Percentiles rank a stretch among this genome's conserved stretches.
These are phyloP conservation scores for Xanthorhoe designata DNA, from an alignment of 2,888 invertebrate genomes.

Conservation along the genomic window DNA sequence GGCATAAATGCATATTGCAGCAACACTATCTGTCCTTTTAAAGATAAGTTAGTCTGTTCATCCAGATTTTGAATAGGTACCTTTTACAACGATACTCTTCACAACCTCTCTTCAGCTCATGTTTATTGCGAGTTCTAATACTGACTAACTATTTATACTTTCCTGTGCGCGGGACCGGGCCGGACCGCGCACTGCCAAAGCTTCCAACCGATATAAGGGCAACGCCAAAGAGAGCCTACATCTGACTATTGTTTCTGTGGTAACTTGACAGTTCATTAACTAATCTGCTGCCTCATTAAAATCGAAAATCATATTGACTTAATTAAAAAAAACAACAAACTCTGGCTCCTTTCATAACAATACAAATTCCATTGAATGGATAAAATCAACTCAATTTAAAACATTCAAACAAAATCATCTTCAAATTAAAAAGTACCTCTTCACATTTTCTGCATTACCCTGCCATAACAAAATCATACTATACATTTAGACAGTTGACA, in stretches of 20 bases:
- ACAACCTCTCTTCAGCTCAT: slow-evolving; percentile 82
- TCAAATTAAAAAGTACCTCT: slow-evolving; percentile 83
- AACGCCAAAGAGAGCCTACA: slow-evolving; percentile 81
- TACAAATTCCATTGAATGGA: slow-evolving; percentile 83
- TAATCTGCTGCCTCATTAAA: slow-evolving; percentile 81
- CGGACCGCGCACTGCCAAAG: slow-evolving; percentile 50
- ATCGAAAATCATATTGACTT: slow-evolving; percentile 80
- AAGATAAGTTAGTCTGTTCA: slow-evolving; percentile 80
- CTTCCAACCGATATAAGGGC: slow-evolving; percentile 62
- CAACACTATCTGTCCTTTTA: slow-evolving; percentile 72
- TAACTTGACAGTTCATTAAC: slow-evolving; percentile 80
- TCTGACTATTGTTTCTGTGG: slow-evolving; percentile 81
- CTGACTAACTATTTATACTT: slow-evolving; percentile 64
- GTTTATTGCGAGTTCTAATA: slow-evolving; percentile 74
- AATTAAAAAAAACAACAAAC: slow-evolving; percentile 81
- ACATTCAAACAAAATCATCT: slow-evolving; percentile 81
- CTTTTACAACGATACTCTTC: slow-evolving; percentile 83
- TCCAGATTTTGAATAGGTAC: slow-evolving; percentile 84
- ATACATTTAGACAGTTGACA: slow-evolving; percentile 81
- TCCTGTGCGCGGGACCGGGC: slow-evolving; percentile 44
- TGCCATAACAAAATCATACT: slow-evolving; percentile 83
- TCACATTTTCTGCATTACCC: slow-evolving; percentile 83
- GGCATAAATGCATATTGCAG: slow-evolving; percentile 84
- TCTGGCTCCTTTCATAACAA: slow-evolving; percentile 82
- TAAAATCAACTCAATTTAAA: slow-evolving; percentile 82